A percentile compares a stretch with the other conserved stretches of the same genome.
Conservation (phyloP, 2,113 vertebrate species). For the Oreochromis aureus region DNA sequence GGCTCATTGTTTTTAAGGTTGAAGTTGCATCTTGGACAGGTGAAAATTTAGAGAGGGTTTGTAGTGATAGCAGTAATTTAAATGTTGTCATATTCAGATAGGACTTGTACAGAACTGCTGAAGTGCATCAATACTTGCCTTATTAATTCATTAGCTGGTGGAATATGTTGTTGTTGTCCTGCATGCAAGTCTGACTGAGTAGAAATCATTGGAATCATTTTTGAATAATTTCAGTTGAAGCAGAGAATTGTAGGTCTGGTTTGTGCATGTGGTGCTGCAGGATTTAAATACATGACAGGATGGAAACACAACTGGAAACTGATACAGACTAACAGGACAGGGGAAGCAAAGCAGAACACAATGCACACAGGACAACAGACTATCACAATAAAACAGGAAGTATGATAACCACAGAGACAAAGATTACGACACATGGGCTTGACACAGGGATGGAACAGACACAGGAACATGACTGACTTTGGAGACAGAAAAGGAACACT, state of each 20-base stretch:
- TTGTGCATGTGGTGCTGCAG: neutral
- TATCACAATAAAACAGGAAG: too few relatives aligned
- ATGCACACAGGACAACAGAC: too few relatives aligned
- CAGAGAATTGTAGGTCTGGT: neutral
- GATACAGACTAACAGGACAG: too few relatives aligned
- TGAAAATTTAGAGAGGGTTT: neutral
- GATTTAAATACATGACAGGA: too few relatives aligned
- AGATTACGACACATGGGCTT: too few relatives aligned
- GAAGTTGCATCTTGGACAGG: neutral
- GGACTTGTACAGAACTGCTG: neutral
- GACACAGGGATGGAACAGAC: neutral
- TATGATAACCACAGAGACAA: too few relatives aligned
- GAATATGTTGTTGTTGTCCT: neutral
- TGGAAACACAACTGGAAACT: too few relatives aligned
- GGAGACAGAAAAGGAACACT: neutral
- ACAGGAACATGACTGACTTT: neutral
- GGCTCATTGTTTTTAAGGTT: neutral
- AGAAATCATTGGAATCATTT: neutral
- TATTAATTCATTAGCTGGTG: neutral
- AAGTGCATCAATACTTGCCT: neutral
- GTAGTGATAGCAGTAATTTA: neutral
- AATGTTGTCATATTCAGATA: neutral
- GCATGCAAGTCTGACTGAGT: neutral
- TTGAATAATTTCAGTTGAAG: neutral
- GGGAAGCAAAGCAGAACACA: too few relatives aligned